These are phyloP conservation scores for Tribolium castaneum DNA, from an alignment of 1,140 invertebrate genomes.

Conservation along the genomic window DNA sequence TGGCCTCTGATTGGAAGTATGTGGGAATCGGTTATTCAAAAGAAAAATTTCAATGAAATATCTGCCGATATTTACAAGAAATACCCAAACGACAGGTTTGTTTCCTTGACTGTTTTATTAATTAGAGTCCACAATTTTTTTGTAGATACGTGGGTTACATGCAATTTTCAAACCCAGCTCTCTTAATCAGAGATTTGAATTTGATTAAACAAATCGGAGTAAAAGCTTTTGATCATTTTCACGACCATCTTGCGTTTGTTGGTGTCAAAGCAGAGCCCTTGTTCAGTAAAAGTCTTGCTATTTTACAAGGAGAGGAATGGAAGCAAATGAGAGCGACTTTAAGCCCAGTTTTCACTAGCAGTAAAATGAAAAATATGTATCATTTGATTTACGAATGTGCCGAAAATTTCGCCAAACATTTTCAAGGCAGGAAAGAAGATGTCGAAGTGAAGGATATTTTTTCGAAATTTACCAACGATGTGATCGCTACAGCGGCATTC, in stretches of 20 bases:
- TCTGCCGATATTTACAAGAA: not conserved
- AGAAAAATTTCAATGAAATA: not conserved
- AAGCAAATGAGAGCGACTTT: slow-evolving; percentile 61
- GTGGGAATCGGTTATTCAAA: not conserved
- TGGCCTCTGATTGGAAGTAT: slow-evolving; percentile 3
- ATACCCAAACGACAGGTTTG: not conserved
- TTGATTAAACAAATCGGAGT: slow-evolving; percentile 56
- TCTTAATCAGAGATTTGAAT: slow-evolving; percentile 70
- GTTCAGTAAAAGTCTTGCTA: slow-evolving; percentile 55
- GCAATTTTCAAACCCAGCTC: slow-evolving; percentile 65
- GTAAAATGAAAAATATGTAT: slow-evolving; percentile 63
- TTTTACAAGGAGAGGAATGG: slow-evolving; percentile 60
- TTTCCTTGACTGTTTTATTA: not conserved
- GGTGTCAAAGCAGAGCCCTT: slow-evolving; percentile 52
- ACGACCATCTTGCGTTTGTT: slow-evolving; percentile 42
- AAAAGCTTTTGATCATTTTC: slow-evolving; percentile 63
- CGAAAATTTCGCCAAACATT: slow-evolving; percentile 56
- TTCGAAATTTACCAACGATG: slow-evolving; percentile 69
- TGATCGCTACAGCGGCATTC: slow-evolving; percentile 68
- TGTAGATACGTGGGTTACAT: not conserved
- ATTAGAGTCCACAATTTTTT: not conserved
- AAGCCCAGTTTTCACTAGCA: slow-evolving; percentile 63
- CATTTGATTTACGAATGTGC: slow-evolving; percentile 57
- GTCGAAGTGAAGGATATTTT: slow-evolving; percentile 59
- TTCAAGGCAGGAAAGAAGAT: slow-evolving; percentile 47